Percentiles rank a stretch among this genome's conserved stretches.
phyloP scores from a whole-genome alignment of 2,113 vertebrate species.

The Sceloporus undulatus region DNA sequence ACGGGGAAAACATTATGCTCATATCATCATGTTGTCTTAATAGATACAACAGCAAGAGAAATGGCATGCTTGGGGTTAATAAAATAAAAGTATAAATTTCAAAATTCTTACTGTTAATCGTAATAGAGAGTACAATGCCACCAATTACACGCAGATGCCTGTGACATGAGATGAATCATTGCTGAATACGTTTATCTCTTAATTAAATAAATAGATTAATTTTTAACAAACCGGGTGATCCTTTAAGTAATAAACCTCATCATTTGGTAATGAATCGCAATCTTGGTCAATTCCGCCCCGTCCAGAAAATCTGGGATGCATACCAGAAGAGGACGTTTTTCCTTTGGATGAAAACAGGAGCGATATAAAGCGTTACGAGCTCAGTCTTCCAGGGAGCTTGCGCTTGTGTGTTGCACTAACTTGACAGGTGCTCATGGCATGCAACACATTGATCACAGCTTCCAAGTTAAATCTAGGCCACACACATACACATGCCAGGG shows the following conservation, averaged over 20 bases:
- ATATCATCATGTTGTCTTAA: not conserved
- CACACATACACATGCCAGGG: not conserved
- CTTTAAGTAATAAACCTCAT: not conserved
- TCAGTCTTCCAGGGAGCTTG: too few species aligned
- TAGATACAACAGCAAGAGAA: not conserved
- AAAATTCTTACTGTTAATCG: not conserved
- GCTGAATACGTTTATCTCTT: not conserved
- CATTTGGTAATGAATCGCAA: not conserved
- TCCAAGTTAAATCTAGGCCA: not conserved
- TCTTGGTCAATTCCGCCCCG: not conserved
- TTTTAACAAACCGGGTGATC: not conserved
- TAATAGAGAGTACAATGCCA: not conserved
- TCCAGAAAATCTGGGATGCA: not conserved
- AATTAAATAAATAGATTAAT: not conserved
- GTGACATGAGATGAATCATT: not conserved
- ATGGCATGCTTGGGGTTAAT: not conserved
- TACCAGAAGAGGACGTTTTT: too few species aligned
- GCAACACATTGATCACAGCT: constrained; percentile 1
- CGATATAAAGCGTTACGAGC: not conserved
- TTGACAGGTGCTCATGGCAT: not conserved
- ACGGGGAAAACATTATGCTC: not conserved
- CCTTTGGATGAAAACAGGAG: not conserved
- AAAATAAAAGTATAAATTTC: not conserved
- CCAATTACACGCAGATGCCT: not conserved
- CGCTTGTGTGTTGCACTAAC: too few species aligned